Conservation (phyloP, 2,113 vertebrate species). For the Scolopax mira region DNA sequence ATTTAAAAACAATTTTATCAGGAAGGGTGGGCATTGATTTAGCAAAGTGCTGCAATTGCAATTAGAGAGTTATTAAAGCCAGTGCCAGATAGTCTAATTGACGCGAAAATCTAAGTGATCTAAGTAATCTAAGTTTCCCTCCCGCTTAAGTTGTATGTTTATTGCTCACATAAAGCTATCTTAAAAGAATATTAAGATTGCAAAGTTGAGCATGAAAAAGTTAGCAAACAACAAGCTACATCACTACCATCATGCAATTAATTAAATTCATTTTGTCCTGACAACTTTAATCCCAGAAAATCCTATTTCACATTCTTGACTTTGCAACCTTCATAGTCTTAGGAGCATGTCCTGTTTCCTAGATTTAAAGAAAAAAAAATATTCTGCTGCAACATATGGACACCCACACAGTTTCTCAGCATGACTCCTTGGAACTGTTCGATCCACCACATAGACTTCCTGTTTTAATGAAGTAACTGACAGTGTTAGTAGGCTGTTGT, state of each 20-base stretch:
- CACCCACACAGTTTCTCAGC: background rate
- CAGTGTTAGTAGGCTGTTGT: background rate
- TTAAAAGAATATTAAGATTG: background rate
- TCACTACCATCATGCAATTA: background rate
- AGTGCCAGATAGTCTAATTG: background rate
- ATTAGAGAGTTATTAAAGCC: conserved; percentile 20
- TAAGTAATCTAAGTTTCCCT: background rate
- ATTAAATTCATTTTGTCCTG: background rate
- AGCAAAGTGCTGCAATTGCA: background rate
- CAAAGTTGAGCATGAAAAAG: background rate
- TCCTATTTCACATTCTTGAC: background rate
- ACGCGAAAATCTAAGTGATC: background rate
- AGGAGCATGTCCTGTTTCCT: background rate
- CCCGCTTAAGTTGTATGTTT: background rate
- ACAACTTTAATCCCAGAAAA: background rate
- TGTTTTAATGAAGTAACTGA: background rate
- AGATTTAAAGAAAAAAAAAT: background rate
- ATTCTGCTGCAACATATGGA: background rate
- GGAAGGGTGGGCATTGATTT: conserved; percentile 7
- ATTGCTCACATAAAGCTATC: background rate
- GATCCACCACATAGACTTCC: background rate
- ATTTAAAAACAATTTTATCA: conserved; percentile 39
- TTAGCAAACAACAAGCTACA: background rate
- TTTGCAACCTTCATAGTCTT: background rate
- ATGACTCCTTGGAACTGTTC: background rate